Conservation (phyloP, 2,888 invertebrate genomes). For the Anoncus sp. region DNA sequence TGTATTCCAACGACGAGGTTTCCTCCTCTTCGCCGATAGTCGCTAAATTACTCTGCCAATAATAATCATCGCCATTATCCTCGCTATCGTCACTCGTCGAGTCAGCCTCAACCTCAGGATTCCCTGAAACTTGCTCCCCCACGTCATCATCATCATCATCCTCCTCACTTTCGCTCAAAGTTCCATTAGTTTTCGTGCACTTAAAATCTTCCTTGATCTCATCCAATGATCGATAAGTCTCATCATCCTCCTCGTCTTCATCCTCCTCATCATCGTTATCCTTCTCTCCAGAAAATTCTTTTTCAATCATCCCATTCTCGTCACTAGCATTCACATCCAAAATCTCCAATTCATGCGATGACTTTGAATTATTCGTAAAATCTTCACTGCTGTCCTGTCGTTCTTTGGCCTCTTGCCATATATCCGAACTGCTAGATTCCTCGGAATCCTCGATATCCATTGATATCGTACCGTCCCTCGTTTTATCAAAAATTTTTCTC, state of each 20-base stretch:
- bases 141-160: slow-evolving; percentile 55
- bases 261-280: slow-evolving; percentile 36
- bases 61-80: slow-evolving; percentile 77
- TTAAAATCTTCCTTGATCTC: slow-evolving; percentile 66
- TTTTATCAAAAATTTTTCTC: slow-evolving; percentile 31
- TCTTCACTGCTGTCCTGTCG: slow-evolving; percentile 53
- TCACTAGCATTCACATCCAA: slow-evolving; percentile 12
- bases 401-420: slow-evolving; percentile 64
- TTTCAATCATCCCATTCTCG: neutral
- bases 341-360: neutral
- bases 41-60: slow-evolving; percentile 84
- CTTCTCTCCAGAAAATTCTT: neutral
- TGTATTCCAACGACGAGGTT: slow-evolving; percentile 78
- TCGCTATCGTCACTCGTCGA: slow-evolving; percentile 83
- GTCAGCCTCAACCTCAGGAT: slow-evolving; percentile 82
- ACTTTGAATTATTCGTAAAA: neutral
- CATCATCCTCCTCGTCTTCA: slow-evolving; percentile 63
- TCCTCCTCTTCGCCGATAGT: slow-evolving; percentile 90
- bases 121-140: slow-evolving; percentile 8
- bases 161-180: slow-evolving; percentile 52
- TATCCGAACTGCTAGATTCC: slow-evolving; percentile 52
- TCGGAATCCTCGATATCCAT: slow-evolving; percentile 49
- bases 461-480: slow-evolving; percentile 31
- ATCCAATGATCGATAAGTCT: slow-evolving; percentile 69
- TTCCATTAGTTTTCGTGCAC: slow-evolving; percentile 49